Evolutionary conservation across 35 echinoderm and acorn worm species (phyloP).

Genomic region (Ptychodera flava): DNA sequence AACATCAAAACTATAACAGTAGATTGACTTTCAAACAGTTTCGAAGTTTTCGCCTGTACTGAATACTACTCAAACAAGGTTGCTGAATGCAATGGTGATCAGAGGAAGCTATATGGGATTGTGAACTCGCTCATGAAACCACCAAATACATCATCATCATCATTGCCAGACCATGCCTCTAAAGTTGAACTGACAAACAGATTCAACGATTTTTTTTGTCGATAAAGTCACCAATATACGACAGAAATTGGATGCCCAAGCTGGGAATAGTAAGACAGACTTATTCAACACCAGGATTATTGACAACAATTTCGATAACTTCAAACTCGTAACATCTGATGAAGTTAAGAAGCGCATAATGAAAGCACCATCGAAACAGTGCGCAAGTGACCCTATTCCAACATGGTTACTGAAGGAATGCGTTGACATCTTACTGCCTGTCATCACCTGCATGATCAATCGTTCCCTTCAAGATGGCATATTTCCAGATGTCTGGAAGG

Average conservation of each 20-base stretch:
- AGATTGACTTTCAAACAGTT: constrained; percentile 25
- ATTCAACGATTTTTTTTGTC: constrained; percentile 11
- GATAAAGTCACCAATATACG: background rate
- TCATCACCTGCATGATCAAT: constrained; percentile 34
- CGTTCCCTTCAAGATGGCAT: constrained; percentile 16
- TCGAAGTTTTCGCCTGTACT: background rate
- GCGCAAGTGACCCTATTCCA: constrained; percentile 42
- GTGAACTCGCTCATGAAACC: constrained; percentile 33
- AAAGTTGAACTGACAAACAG: constrained; percentile 16
- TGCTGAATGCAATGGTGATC: constrained; percentile 29
- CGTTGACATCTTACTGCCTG: constrained; percentile 6
- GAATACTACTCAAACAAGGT: constrained; percentile 32
- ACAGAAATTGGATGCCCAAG: background rate
- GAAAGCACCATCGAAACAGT: constrained; percentile 27
- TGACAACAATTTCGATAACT: constrained; percentile 9
- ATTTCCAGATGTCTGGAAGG: constrained; percentile 24
- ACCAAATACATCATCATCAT: too few species aligned
- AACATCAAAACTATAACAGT: background rate
- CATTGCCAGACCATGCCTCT: constrained; percentile 4
- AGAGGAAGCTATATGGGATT: constrained; percentile 45
- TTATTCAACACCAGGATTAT: background rate
- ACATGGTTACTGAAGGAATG: constrained; percentile 41
- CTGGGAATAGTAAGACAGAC: background rate
- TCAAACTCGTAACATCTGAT: constrained; percentile 25
- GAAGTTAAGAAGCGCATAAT: constrained; percentile 23